These are phyloP conservation scores for Taxidea taxus DNA, from an alignment of 2,113 vertebrate genomes.

Conservation along the genomic window DNA sequence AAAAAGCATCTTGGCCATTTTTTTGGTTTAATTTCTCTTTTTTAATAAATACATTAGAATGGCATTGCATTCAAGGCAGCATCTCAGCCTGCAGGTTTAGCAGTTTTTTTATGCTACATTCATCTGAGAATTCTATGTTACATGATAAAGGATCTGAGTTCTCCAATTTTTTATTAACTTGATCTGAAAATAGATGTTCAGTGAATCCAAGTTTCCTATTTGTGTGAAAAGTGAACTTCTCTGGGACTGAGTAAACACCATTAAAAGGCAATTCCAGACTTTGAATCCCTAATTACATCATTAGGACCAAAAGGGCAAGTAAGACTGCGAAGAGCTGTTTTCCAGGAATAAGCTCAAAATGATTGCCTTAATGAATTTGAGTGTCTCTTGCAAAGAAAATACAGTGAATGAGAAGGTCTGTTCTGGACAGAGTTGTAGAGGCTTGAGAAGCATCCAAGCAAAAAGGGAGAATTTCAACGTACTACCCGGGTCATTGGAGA, in stretches of 20 bases:
- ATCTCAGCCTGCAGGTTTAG: neutral
- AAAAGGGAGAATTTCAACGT: neutral
- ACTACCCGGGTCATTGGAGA: neutral
- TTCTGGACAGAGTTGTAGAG: neutral
- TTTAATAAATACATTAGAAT: neutral
- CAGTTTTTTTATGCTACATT: constrained; percentile 4
- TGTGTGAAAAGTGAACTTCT: constrained; percentile 32
- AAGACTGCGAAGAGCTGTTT: neutral
- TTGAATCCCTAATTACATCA: constrained; percentile 20
- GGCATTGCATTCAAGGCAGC: neutral
- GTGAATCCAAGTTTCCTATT: neutral
- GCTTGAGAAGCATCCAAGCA: neutral
- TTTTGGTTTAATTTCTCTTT: constrained; percentile 26
- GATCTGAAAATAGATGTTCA: neutral
- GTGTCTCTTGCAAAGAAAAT: constrained; percentile 9
- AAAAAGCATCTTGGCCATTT: neutral
- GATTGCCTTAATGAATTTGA: constrained; percentile 5
- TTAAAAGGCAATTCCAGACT: neutral
- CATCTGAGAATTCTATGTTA: neutral
- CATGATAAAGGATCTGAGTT: neutral
- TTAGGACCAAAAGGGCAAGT: constrained; percentile 3
- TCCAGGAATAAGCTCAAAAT: neutral
- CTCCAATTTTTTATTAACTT: constrained; percentile 26
- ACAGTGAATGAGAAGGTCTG: neutral
- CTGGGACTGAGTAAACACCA: constrained; percentile 2